Evolutionary conservation across 2,113 vertebrate genomes (phyloP), one percentile per base, ranked within the genome.

Genomic region (Collichthys lucidus): DNA sequence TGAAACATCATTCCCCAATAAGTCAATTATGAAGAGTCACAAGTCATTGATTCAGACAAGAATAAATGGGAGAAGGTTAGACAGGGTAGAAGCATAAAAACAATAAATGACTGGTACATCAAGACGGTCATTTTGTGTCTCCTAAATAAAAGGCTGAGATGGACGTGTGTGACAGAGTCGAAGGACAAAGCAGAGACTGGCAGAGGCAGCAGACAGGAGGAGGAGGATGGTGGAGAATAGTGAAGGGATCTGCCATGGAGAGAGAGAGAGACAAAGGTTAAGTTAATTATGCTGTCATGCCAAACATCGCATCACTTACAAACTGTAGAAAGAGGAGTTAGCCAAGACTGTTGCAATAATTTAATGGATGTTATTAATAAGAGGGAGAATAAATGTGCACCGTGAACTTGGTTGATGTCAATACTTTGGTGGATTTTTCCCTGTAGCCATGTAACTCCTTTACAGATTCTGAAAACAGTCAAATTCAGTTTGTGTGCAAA

Each of bases 121-220:
- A 63, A 53, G 19, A 31, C n/a, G 56, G 46, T 77, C 74, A 64
- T 52, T 71, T 77, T 20, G 46, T 56, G 26, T 29, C 52, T 74
- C 52, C 20, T 12, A 40, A 63, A 80, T n/a, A 35, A 24, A 63
- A 66, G 60, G 46, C 31, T 24, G 24, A 66, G 72, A 47, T 80
- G 49, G 55, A 64, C 20, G 64, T 64, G 75, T 61, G 73, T 11
- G 49, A 24, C 61, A 67, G 63, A 77, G 66, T 62, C 84, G 26
- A 85, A 90, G 82, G 89, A 84, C 90, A 88, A 83, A 83, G 65
- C 52, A 66, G 68, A 73, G 80, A 61, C 56, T 87, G 90, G 86
- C 84, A 83, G 50, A 59, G 63, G 26, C 11, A 52, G 57, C 64
- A 79, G 79, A 80, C 74, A 70, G 29, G 46, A 15, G 31, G 83